Percentiles rank a stretch among this genome's conserved stretches.
Conservation (phyloP, 2,888 invertebrate genomes). For the Lamproptera curius region DNA sequence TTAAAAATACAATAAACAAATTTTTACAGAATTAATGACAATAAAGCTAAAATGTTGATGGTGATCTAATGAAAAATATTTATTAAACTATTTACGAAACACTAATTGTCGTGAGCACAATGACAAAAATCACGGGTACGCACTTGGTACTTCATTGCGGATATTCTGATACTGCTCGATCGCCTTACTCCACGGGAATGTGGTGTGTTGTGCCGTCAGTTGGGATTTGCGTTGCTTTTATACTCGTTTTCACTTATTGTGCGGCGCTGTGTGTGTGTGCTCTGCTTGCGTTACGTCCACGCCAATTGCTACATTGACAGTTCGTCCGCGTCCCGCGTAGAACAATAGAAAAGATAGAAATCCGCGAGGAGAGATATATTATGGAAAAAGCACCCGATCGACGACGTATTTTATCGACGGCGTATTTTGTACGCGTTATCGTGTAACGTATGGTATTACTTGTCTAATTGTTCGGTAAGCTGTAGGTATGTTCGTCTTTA, state of each 20-base stretch:
- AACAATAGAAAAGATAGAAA: slow-evolving; percentile 76
- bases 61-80: no score
- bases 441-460: slow-evolving; percentile 25
- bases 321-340: slow-evolving; percentile 51
- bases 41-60: no score
- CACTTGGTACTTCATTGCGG: slow-evolving; percentile 70
- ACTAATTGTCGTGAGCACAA: slow-evolving; percentile 27
- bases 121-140: slow-evolving; percentile 46
- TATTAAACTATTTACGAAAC: slow-evolving; percentile 22
- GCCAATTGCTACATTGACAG: slow-evolving; percentile 53
- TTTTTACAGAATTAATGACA: no score
- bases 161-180: slow-evolving; percentile 38
- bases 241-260: slow-evolving; percentile 67
- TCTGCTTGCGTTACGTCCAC: slow-evolving; percentile 60
- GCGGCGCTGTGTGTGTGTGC: slow-evolving; percentile 54
- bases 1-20: no score
- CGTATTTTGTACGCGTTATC: slow-evolving; percentile 40
- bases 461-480: slow-evolving; percentile 15
- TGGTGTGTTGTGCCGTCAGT: slow-evolving; percentile 66
- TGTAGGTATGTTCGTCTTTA: not conserved
- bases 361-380: slow-evolving; percentile 55
- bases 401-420: slow-evolving; percentile 32
- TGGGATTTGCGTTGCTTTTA: slow-evolving; percentile 75
- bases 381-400: slow-evolving; percentile 43
- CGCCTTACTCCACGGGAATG: slow-evolving; percentile 57